Evolutionary conservation across 2,113 vertebrate genomes (phyloP).

Genomic region (Bungarus multicinctus): DNA sequence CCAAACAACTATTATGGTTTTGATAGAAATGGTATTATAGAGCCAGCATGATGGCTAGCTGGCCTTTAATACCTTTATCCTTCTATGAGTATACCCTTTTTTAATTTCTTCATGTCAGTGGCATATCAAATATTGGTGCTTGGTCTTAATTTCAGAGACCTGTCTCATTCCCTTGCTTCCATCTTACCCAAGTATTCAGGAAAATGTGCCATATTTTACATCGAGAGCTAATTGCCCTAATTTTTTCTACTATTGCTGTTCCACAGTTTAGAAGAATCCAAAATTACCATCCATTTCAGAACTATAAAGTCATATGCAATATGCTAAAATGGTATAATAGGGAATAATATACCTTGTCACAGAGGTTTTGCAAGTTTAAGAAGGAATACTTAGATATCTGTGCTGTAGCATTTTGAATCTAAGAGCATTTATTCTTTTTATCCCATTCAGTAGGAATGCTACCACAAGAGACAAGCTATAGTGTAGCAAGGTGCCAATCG

Average conservation of each 20-base stretch:
- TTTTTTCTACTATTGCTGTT: background rate
- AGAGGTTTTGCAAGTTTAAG: background rate
- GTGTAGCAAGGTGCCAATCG: background rate
- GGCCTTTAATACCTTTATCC: background rate
- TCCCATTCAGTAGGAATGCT: background rate
- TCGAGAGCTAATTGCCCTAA: background rate
- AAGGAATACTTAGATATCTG: background rate
- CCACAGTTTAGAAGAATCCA: background rate
- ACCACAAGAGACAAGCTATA: background rate
- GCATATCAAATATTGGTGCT: background rate
- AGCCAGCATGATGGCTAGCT: background rate
- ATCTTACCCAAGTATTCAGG: background rate
- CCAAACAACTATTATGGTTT: no score
- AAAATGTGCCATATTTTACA: background rate
- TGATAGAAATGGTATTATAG: background rate
- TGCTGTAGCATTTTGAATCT: background rate
- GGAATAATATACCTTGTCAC: background rate
- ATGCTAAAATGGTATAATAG: background rate
- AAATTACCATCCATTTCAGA: background rate
- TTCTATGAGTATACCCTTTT: background rate
- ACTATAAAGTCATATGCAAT: background rate
- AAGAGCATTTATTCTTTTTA: background rate
- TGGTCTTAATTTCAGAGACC: background rate
- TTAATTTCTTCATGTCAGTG: background rate
- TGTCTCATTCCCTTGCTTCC: no score